phyloP scores from a whole-genome alignment of 1,140 invertebrate genomes.

The Maconellicoccus hirsutus region DNA sequence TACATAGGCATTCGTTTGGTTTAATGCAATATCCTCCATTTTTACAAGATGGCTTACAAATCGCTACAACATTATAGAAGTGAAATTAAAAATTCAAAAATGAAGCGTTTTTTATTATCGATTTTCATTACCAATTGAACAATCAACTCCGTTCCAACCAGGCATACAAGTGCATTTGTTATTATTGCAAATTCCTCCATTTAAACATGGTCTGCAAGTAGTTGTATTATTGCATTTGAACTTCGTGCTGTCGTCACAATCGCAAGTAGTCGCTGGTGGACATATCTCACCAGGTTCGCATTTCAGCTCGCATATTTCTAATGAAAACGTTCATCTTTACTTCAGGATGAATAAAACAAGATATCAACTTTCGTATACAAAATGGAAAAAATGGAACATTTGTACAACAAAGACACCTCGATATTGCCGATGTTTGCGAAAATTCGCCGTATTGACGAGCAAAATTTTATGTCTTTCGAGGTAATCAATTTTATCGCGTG shows the following conservation, averaged over 20 bases:
- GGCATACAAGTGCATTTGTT: neutral
- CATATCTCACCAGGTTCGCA: constrained; percentile 21
- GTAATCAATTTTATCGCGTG: no score
- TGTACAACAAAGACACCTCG: no score
- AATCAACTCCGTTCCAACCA: neutral
- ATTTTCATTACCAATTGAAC: constrained; percentile 12
- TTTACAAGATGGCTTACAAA: constrained; percentile 33
- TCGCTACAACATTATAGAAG: constrained; percentile 29
- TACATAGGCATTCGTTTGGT: constrained; percentile 32
- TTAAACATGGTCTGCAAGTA: constrained; percentile 3
- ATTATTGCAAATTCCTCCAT: neutral
- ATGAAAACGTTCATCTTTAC: no score
- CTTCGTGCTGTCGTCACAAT: neutral
- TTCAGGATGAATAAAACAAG: no score
- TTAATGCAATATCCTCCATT: constrained; percentile 33
- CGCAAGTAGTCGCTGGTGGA: neutral
- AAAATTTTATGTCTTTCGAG: no score
- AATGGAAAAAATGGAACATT: no score
- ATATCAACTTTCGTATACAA: no score
- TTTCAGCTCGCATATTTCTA: constrained; percentile 20
- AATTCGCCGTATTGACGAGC: no score
- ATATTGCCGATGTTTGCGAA: no score
- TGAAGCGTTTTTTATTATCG: no score
- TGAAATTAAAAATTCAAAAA: no score
- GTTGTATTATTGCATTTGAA: constrained; percentile 16